These are phyloP conservation scores for Drosophila picticornis DNA, from an alignment of 2,888 invertebrate species.

Conservation along the genomic window DNA sequence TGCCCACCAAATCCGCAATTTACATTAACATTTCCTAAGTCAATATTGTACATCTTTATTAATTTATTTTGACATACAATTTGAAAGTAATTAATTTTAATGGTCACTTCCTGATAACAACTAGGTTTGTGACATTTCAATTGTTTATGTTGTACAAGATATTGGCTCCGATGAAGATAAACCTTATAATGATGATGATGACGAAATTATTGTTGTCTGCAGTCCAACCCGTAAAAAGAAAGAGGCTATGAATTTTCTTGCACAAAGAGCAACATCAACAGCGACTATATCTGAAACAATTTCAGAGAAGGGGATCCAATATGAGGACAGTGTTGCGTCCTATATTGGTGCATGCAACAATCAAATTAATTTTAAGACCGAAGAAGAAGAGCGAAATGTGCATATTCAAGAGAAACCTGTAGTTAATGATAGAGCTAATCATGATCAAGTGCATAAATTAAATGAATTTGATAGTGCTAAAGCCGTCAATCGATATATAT, in stretches of 20 bases:
- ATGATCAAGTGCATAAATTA: slow-evolving; percentile 47
- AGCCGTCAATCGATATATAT: slow-evolving; percentile 64
- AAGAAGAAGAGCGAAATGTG: slow-evolving; percentile 17
- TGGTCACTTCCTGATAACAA: slow-evolving; percentile 30
- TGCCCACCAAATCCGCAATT: slow-evolving; percentile 42
- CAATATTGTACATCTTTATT: slow-evolving; percentile 10
- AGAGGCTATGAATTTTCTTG: not conserved
- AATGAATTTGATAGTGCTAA: slow-evolving; percentile 59
- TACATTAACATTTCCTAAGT: slow-evolving; percentile 14
- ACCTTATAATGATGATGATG: slow-evolving; percentile 47
- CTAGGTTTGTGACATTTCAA: slow-evolving; percentile 64
- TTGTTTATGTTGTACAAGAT: slow-evolving; percentile 34
- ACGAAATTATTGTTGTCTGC: slow-evolving; percentile 69
- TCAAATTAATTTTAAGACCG: slow-evolving; percentile 54
- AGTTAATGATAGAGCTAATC: slow-evolving; percentile 47
- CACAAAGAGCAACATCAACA: not conserved
- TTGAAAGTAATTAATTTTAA: slow-evolving; percentile 15
- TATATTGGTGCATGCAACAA: slow-evolving; percentile 26
- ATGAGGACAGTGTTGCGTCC: slow-evolving; percentile 2
- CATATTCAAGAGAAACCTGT: slow-evolving; percentile 36
- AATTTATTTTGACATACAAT: slow-evolving; percentile 2
- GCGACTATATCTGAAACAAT: not conserved
- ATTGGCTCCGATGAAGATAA: slow-evolving; percentile 8
- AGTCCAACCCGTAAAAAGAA: slow-evolving; percentile 51
- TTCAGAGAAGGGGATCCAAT: not conserved